phyloP scores from a whole-genome alignment of 2,113 vertebrate species.

The Oncorhynchus keta region DNA sequence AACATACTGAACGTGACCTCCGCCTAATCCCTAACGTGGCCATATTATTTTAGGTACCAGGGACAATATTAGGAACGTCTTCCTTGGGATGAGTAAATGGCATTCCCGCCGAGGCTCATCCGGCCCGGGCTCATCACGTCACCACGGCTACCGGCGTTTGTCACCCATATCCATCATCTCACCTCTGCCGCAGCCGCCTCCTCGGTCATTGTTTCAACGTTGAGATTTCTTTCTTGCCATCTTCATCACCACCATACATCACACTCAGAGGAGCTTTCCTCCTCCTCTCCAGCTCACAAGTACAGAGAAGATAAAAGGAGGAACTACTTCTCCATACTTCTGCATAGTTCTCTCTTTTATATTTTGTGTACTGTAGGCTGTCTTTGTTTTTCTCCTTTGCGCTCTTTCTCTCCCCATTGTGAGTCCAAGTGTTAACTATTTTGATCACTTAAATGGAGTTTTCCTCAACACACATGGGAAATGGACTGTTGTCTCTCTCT shows the following conservation, averaged over 20 bases:
- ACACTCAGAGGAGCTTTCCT: constrained; percentile 13
- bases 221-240: constrained; percentile 30
- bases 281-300: neutral
- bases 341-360: neutral
- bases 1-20: neutral
- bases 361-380: neutral
- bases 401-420: neutral
- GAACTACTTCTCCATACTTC: neutral
- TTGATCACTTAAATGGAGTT: neutral
- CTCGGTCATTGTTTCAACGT: constrained; percentile 64
- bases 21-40: neutral
- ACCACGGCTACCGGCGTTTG: constrained; percentile 43
- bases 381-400: neutral
- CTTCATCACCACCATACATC: constrained; percentile 57
- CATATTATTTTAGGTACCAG: neutral
- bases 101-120: constrained; percentile 16
- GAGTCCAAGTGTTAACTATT: neutral
- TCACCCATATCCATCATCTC: constrained; percentile 62
- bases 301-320: neutral
- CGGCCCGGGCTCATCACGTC: constrained; percentile 27
- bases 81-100: constrained; percentile 10
- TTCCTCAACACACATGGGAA: constrained; percentile 6
- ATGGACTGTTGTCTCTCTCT: constrained; percentile 4
- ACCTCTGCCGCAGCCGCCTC: constrained; percentile 41
- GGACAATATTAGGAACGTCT: constrained; percentile 15